Evolutionary conservation across 2,797 vertebrate species (phyloP).

Genomic region (Borostomias antarcticus): DNA sequence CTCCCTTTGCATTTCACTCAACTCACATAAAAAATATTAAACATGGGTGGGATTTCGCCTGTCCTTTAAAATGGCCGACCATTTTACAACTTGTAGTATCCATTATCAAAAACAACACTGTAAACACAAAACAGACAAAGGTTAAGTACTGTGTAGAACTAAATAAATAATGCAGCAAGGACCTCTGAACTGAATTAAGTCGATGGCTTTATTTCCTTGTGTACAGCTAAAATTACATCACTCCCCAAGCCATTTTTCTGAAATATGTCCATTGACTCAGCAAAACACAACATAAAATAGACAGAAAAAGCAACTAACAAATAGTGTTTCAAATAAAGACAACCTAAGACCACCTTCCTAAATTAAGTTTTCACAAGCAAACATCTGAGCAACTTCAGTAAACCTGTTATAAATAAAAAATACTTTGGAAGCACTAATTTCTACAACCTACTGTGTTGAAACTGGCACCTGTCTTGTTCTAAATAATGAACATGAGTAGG

Average conservation of each 20-base stretch:
- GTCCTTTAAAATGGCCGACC: not conserved
- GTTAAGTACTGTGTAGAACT: not conserved
- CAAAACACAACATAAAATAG: not conserved
- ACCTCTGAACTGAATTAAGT: no score
- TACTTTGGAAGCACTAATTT: not conserved
- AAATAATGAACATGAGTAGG: not conserved
- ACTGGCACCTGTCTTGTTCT: not conserved
- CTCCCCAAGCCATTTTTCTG: not conserved
- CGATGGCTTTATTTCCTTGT: slow-evolving; percentile 6
- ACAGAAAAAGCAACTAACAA: not conserved
- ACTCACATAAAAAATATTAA: not conserved
- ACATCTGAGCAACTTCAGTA: not conserved
- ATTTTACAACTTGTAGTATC: slow-evolving; percentile 5
- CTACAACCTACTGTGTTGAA: not conserved
- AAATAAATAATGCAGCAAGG: slow-evolving; percentile 4
- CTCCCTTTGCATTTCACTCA: not conserved
- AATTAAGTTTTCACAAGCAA: not conserved
- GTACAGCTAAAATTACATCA: not conserved
- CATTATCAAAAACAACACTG: slow-evolving; percentile 3
- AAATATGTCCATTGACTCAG: not conserved
- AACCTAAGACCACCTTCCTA: not conserved
- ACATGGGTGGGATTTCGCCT: no score
- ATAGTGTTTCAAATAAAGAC: not conserved
- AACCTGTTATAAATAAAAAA: not conserved
- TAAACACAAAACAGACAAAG: not conserved